Evolutionary conservation across 92 coral and sea anemone genomes (phyloP), one percentile per base, ranked within the genome.

Genomic region (Zoanthus sociatus): DNA sequence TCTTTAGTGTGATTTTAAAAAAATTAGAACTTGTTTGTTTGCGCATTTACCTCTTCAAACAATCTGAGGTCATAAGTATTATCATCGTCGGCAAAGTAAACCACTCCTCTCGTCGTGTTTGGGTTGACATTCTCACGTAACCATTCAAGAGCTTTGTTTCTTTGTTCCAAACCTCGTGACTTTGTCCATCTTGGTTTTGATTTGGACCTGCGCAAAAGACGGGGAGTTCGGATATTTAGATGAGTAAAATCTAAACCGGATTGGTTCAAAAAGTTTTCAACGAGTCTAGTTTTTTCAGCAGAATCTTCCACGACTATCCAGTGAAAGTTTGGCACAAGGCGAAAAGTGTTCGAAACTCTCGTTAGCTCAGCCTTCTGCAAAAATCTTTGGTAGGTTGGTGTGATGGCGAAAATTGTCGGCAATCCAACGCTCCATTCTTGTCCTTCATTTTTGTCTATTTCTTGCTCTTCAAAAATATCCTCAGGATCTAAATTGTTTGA

Each of bases 301-400:
- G 98, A 92, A 66, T 95, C 98, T 71, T 95, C 98, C 13, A 95
- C 94, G 5, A 95, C 90, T 26, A 94, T 95, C 98, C 98, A 95
- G 86, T 95, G 97, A 30, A 95, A 87, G 77, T 95, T 92, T 78
- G 90, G 78, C 15, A 95, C 92, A 50, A 92, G 95, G 54, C 83
- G 86, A 33, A 95, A 92, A 14, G 98, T 95, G 51, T 95, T 93
- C 7, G 98, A 86, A 7, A 91, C 87, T 61, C 98, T 90, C 7
- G 98, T 95, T 3, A 95, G 89, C 68, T 95, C 98, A 14, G 98
- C 98, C 69, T 95, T 95, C 42, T 95, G 98, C 1, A 94, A 87
- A 30, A 94, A 92, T 17, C 98, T 87, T 84, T 88, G 86, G 42
- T 95, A 95, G 0, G 98, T 95, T 12, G 98, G 98, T 7, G 97